Base-by-base conservation (phyloP, 2,888 invertebrate genomes). In the Oeneis ivallda region DNA sequence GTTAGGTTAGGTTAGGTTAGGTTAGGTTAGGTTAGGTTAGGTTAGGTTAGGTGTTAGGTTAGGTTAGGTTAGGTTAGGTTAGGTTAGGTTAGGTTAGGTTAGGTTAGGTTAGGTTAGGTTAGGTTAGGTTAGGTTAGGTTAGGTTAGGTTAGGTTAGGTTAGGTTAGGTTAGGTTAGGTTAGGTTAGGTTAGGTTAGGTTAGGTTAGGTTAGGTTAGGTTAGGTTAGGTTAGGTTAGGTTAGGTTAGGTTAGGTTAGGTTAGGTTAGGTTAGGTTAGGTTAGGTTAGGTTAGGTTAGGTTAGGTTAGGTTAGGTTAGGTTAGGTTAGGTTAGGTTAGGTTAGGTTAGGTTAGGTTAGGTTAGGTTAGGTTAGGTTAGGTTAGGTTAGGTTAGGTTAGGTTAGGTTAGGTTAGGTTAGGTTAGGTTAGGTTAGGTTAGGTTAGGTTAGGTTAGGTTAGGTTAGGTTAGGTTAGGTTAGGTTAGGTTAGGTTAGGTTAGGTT, bases 101-200 rank as follows among this genome's bases (percentile, higher is more conserved):
- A 70, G 71, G 71, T 71, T 71, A 70, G 71, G 71, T 71, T 71
- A 73, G 73, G 71, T 73, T 71, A 71, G 73, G 71, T 73, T 71
- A 71, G 71, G 70, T 72, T 71, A 68, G 66, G 66, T 66, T 69
- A 39, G 39, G 54, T 54, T 54, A 37, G 34, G 54, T 54, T 54
- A 54, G 54, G 54, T 54, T 54, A 54, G 54, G 54, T 54, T 54
- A 54, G 39, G 39, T 39, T 39, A 39, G 39, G 39, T 39, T 39
- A 39, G 39, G 39, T 39, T 39, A 47, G 47, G 47, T 47, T 47
- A 47, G 47, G 47, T 47, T 47, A 47, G 47, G 47, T 47, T 47
- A 47, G 47, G 47, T 47, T 47, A 47, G 47, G 47, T 47, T 47
- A 47, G 47, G 47, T 47, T 47, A 47, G 47, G 47, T 67, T 64